phyloP scores from a whole-genome alignment of 2,888 invertebrate species.

The Junonia oenone region DNA sequence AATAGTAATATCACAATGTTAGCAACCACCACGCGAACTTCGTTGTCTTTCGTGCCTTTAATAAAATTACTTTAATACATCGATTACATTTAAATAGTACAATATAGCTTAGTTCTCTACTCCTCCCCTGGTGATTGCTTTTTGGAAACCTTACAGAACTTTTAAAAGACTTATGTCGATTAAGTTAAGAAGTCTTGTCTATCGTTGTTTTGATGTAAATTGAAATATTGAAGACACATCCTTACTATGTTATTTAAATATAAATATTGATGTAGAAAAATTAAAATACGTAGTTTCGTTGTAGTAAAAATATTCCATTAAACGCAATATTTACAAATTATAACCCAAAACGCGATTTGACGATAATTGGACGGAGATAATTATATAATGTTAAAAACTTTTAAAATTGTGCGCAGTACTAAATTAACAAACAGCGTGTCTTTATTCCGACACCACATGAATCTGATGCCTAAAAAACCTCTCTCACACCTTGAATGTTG shows the following conservation, averaged over 20 bases:
- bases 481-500: slow-evolving; percentile 29
- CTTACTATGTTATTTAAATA: slow-evolving; percentile 1
- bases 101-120: slow-evolving; percentile 1
- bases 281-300: not conserved
- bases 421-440: slow-evolving; percentile 36
- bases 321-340: not conserved
- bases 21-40: slow-evolving; percentile 42
- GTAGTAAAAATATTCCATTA: slow-evolving; percentile 1
- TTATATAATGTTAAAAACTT: slow-evolving; percentile 44
- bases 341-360: slow-evolving; percentile 12
- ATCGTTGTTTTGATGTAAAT: slow-evolving; percentile 30
- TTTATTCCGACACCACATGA: slow-evolving; percentile 28
- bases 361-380: slow-evolving; percentile 66
- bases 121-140: slow-evolving; percentile 23
- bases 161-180: slow-evolving; percentile 21
- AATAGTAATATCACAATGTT: slow-evolving; percentile 77
- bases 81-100: slow-evolving; percentile 14
- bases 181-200: slow-evolving; percentile 21
- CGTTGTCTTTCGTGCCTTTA: not conserved
- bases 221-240: slow-evolving; percentile 14
- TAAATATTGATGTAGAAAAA: not conserved
- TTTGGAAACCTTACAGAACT: slow-evolving; percentile 20
- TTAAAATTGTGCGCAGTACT: slow-evolving; percentile 62
- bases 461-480: slow-evolving; percentile 25
- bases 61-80: slow-evolving; percentile 13